Evolutionary conservation across 2,113 vertebrate species (phyloP).

Genomic region (Albula goreensis): DNA sequence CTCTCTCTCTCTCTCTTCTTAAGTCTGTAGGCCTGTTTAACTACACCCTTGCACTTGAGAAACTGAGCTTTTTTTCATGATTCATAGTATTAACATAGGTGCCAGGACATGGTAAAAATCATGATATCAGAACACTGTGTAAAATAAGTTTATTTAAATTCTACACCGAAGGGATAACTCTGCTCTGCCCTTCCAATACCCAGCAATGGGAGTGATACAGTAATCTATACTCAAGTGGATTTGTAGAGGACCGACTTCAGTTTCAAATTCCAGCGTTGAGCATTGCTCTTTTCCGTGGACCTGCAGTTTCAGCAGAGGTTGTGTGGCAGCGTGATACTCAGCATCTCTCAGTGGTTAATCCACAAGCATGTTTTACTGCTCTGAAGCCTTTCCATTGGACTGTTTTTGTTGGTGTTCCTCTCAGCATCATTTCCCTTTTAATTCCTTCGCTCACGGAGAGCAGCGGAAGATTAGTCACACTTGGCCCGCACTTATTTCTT

Average conservation of each 20-base stretch:
- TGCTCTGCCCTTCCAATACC: background rate
- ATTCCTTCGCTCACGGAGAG: conserved; percentile 36
- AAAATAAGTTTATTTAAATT: background rate
- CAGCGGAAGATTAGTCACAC: conserved; percentile 47
- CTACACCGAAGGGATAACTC: background rate
- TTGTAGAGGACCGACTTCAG: background rate
- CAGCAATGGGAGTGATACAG: background rate
- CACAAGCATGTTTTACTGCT: conserved; percentile 21
- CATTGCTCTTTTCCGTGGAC: background rate
- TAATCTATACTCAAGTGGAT: background rate
- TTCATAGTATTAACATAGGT: background rate
- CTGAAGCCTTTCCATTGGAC: conserved; percentile 18
- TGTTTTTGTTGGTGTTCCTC: conserved; percentile 30
- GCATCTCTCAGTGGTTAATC: conserved; percentile 18
- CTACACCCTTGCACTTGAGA: background rate
- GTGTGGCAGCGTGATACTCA: background rate
- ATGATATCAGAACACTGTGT: background rate
- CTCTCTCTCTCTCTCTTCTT: background rate
- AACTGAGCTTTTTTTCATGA: background rate
- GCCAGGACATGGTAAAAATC: background rate
- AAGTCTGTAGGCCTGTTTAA: background rate
- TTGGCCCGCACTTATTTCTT: conserved; percentile 43
- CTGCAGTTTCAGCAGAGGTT: background rate
- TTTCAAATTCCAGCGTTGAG: background rate
- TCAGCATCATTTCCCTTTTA: conserved; percentile 30